These are phyloP conservation scores for Antheraea mylitta DNA, from an alignment of 1,140 invertebrate species.

Conservation along the genomic window DNA sequence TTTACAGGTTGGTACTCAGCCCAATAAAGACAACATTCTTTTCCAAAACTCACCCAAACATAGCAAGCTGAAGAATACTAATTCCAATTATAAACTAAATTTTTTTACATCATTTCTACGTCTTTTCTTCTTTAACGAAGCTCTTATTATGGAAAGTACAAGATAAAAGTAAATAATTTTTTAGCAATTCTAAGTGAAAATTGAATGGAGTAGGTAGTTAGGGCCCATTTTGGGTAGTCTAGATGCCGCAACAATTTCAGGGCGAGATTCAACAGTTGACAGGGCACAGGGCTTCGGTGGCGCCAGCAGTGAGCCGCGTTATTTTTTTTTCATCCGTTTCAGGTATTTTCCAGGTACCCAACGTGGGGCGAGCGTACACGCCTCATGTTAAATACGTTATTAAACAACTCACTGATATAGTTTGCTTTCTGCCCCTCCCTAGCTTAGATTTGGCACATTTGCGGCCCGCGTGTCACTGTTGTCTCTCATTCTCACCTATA, in stretches of 20 bases:
- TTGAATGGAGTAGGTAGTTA: slow-evolving; percentile 10
- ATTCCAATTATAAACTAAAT: background rate
- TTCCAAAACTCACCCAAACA: slow-evolving; percentile 2
- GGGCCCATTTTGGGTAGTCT: slow-evolving; percentile 57
- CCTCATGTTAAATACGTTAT: slow-evolving; percentile 55
- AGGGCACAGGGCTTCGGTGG: slow-evolving; percentile 71
- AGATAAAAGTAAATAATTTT: background rate
- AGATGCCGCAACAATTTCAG: slow-evolving; percentile 64
- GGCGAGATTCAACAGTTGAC: slow-evolving; percentile 78
- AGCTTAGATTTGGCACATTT: slow-evolving; percentile 80
- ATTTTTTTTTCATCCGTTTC: slow-evolving; percentile 68
- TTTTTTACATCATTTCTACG: background rate
- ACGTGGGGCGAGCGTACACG: slow-evolving; percentile 58
- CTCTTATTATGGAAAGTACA: background rate
- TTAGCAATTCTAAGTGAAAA: background rate
- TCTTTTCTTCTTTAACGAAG: background rate
- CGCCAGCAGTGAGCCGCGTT: slow-evolving; percentile 69
- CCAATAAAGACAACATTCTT: slow-evolving; percentile 8
- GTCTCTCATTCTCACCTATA: slow-evolving; percentile 79
- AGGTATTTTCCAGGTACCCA: slow-evolving; percentile 76
- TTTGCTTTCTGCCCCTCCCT: slow-evolving; percentile 80
- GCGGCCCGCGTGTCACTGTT: slow-evolving; percentile 79
- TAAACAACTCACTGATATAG: slow-evolving; percentile 77
- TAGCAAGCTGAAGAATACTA: slow-evolving; percentile 3
- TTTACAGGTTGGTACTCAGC: slow-evolving; percentile 32